Evolutionary conservation across 2,888 invertebrate species (phyloP).

Genomic region (Lingula anatina): DNA sequence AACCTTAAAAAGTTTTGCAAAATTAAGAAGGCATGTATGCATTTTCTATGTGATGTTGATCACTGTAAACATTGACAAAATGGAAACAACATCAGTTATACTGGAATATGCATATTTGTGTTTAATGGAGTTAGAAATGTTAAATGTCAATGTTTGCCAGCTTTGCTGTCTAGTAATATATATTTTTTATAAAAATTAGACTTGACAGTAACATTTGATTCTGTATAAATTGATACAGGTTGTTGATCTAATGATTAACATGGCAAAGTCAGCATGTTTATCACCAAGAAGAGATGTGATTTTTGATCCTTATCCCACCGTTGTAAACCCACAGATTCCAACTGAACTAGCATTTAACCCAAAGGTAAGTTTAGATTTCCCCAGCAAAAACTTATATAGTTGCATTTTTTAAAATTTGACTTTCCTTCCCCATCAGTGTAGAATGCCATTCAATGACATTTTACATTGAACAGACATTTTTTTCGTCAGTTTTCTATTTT

Average conservation of each 20-base stretch:
- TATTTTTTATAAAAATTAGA: neutral
- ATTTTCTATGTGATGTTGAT: too few relatives aligned
- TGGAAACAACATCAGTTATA: neutral
- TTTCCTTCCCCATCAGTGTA: too few relatives aligned
- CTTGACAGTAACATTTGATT: neutral
- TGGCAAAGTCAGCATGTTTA: slow-evolving; percentile 34
- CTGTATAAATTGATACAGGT: too few relatives aligned
- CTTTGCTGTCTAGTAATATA: neutral
- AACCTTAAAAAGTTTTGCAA: too few relatives aligned
- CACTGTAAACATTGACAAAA: too few relatives aligned
- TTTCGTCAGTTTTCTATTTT: too few relatives aligned
- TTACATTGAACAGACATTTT: too few relatives aligned
- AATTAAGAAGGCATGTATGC: too few relatives aligned
- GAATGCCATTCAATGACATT: too few relatives aligned
- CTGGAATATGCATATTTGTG: neutral
- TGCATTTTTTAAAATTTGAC: too few relatives aligned
- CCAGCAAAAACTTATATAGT: too few relatives aligned
- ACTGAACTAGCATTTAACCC: slow-evolving; percentile 30
- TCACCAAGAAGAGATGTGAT: slow-evolving; percentile 27
- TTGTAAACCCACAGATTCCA: slow-evolving; percentile 33
- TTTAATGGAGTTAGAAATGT: neutral
- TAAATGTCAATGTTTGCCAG: neutral
- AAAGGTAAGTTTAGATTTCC: slow-evolving; percentile 23
- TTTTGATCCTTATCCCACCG: slow-evolving; percentile 41
- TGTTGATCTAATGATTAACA: slow-evolving; percentile 38